A percentile compares a stretch with the other conserved stretches of the same genome.
Evolutionary conservation across 2,888 invertebrate genomes (phyloP).

Genomic region (Crepidodera aurea): DNA sequence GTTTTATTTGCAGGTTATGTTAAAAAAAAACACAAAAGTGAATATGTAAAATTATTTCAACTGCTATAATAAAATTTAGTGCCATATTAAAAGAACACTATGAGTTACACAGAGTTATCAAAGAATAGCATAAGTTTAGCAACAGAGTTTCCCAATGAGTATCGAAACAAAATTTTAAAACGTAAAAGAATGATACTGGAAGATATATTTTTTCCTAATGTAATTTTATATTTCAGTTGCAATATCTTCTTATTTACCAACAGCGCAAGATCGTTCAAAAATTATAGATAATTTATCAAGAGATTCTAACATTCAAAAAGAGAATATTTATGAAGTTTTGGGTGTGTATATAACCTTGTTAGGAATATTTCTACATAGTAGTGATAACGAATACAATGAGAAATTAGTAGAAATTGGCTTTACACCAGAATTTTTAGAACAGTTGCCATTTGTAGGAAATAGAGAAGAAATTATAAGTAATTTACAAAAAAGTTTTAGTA

Average conservation of each 20-base stretch:
- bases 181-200: slow-evolving; percentile 37
- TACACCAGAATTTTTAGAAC: slow-evolving; percentile 49
- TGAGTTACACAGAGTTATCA: slow-evolving; percentile 44
- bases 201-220: neutral
- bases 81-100: slow-evolving; percentile 29
- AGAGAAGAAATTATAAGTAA: slow-evolving; percentile 45
- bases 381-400: slow-evolving; percentile 50
- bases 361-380: slow-evolving; percentile 44
- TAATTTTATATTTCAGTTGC: slow-evolving; percentile 47
- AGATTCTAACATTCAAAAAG: slow-evolving; percentile 44
- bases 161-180: slow-evolving; percentile 47
- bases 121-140: slow-evolving; percentile 39
- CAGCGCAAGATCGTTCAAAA: slow-evolving; percentile 45
- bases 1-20: too few species aligned
- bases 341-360: slow-evolving; percentile 48
- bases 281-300: slow-evolving; percentile 46
- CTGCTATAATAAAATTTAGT: too few species aligned
- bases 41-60: too few species aligned
- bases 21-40: too few species aligned
- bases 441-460: slow-evolving; percentile 49
- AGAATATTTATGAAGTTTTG: slow-evolving; percentile 47
- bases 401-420: slow-evolving; percentile 50
- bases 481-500: slow-evolving; percentile 40
- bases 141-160: slow-evolving; percentile 42
- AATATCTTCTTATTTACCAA: slow-evolving; percentile 43